These are phyloP conservation scores for Prochilodus magdalenae DNA, from an alignment of 2,113 vertebrate genomes.

Conservation along the genomic window DNA sequence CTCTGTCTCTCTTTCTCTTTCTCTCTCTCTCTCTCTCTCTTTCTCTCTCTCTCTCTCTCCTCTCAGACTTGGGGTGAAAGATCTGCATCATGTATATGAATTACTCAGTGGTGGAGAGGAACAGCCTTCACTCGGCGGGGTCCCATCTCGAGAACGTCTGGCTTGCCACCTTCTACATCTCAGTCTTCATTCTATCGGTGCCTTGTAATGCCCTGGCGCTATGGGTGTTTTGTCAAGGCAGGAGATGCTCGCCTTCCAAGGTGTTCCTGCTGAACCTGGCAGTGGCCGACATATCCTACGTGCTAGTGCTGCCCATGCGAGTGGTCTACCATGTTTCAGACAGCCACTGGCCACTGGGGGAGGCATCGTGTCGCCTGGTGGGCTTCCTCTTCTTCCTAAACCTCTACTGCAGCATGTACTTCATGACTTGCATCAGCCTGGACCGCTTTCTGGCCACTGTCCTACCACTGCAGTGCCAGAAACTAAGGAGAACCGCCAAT, in stretches of 20 bases:
- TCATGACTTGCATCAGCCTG: constrained; percentile 76
- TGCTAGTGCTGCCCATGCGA: constrained; percentile 74
- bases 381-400: constrained; percentile 79
- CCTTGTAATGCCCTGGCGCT: constrained; percentile 73
- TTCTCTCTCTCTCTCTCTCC: constrained; percentile 34
- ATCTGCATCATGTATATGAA: constrained; percentile 55
- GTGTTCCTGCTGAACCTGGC: constrained; percentile 73
- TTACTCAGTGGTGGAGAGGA: constrained; percentile 35
- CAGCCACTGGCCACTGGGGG: constrained; percentile 70
- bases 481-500: constrained; percentile 61
- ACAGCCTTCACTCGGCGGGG: constrained; percentile 21
- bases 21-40: too few species aligned
- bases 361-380: constrained; percentile 65
- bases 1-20: too few species aligned
- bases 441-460: constrained; percentile 73
- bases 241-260: constrained; percentile 56
- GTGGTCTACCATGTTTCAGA: constrained; percentile 70
- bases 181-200: constrained; percentile 71
- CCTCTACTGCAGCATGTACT: constrained; percentile 78
- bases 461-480: constrained; percentile 62
- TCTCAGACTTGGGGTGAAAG: constrained; percentile 14
- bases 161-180: constrained; percentile 68
- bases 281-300: constrained; percentile 73
- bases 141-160: constrained; percentile 63
- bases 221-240: constrained; percentile 67